These are phyloP conservation scores for Drosophila mimica DNA, from an alignment of 2,888 invertebrate species.

Conservation along the genomic window DNA sequence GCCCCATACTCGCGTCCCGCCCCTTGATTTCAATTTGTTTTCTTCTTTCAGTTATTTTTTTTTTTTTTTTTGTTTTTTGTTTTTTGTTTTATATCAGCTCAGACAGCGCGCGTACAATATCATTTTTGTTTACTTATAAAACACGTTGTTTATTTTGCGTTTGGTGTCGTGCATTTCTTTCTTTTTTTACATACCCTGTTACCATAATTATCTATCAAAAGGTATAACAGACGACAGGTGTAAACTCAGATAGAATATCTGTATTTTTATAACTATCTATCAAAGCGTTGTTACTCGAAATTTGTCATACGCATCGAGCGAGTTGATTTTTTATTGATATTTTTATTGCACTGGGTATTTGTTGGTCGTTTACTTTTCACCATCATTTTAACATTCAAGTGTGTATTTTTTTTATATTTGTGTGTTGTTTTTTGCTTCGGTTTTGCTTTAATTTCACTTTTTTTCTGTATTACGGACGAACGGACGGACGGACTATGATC, in stretches of 20 bases:
- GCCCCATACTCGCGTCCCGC: conserved; percentile 7
- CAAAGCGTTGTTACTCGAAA: neutral
- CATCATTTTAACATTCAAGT: neutral
- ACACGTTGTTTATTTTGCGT: conserved; percentile 65
- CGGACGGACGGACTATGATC: conserved; percentile 3
- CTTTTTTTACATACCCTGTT: conserved; percentile 24
- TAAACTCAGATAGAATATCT: too few relatives aligned
- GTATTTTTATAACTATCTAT: neutral
- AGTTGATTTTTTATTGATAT: neutral
- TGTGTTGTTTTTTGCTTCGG: conserved; percentile 15
- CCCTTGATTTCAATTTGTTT: conserved; percentile 1
- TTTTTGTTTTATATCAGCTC: conserved; percentile 45
- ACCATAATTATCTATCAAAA: neutral
- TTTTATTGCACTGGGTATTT: conserved; percentile 3
- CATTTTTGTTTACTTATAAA: conserved; percentile 68
- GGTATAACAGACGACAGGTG: neutral
- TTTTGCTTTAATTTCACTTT: conserved; percentile 27
- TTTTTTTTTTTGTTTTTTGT: conserved; percentile 2
- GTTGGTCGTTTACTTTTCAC: neutral
- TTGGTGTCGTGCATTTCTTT: conserved; percentile 36
- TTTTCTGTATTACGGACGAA: neutral
- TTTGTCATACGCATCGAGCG: neutral
- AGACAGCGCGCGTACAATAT: conserved; percentile 61
- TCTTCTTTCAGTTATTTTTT: conserved; percentile 11
- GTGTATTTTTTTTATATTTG: conserved; percentile 1